Conservation (phyloP, 2,113 vertebrate species). For the Parotia lawesii region DNA sequence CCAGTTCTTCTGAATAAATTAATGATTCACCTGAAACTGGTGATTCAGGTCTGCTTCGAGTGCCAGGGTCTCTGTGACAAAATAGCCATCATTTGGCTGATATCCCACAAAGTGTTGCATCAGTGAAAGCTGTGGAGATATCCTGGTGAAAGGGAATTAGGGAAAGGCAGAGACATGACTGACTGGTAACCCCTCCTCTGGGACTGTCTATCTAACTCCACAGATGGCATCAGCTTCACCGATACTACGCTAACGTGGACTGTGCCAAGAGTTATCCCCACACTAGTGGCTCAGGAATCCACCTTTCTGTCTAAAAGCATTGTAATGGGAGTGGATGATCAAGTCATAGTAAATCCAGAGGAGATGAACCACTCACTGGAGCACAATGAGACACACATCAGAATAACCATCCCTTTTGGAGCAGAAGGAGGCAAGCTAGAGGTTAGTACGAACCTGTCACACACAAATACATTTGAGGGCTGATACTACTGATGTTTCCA, state of each 20-base stretch:
- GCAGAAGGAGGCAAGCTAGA: constrained; percentile 71
- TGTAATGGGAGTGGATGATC: constrained; percentile 72
- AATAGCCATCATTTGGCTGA: not conserved
- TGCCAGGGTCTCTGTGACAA: not conserved
- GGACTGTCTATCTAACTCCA: not conserved
- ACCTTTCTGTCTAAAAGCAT: constrained; percentile 62
- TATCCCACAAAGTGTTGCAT: not conserved
- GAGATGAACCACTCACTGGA: constrained; percentile 65
- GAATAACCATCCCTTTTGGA: constrained; percentile 75
- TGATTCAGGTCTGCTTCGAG: not conserved
- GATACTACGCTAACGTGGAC: constrained; percentile 71
- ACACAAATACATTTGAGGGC: not conserved
- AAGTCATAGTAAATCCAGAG: not conserved
- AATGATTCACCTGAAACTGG: not conserved
- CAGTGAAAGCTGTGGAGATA: not conserved
- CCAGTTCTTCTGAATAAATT: not conserved
- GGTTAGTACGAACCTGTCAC: not conserved
- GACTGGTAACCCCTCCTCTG: not conserved
- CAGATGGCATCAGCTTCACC: constrained; percentile 76
- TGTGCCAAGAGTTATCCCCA: constrained; percentile 73
- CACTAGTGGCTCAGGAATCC: constrained; percentile 62
- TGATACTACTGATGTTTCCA: not conserved
- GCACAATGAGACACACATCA: constrained; percentile 44
- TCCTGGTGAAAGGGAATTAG: not conserved
- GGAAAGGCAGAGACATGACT: not conserved